A percentile compares a stretch with the other conserved stretches of the same genome.
phyloP scores from a whole-genome alignment of 2,888 invertebrate species.

The Metopia argyrocephala region DNA sequence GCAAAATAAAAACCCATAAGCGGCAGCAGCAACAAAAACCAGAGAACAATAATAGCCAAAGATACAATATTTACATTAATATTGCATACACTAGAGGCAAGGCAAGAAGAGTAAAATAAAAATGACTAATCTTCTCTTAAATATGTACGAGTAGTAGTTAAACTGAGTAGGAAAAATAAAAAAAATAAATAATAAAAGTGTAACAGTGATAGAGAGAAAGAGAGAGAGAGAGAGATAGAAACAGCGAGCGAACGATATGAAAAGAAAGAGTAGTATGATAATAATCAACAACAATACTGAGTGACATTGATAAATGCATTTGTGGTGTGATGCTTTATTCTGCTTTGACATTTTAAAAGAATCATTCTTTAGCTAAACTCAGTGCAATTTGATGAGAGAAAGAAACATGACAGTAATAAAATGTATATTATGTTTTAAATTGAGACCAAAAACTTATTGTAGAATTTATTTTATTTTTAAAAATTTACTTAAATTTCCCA shows the following conservation, averaged over 20 bases:
- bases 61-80: not conserved
- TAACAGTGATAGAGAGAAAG: not conserved
- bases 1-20: too few relatives aligned
- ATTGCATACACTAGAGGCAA: too few relatives aligned
- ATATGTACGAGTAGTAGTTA: too few relatives aligned
- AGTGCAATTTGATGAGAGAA: not conserved
- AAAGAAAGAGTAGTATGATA: too few relatives aligned
- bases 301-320: conserved; percentile 54
- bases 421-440: conserved; percentile 1
- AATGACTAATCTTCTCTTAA: too few relatives aligned
- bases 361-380: not conserved
- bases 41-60: not conserved
- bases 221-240: not conserved
- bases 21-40: not conserved
- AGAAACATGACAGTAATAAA: conserved; percentile 28
- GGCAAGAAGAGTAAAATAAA: too few relatives aligned
- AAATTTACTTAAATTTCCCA: conserved; percentile 7
- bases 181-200: too few relatives aligned
- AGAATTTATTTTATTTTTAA: not conserved
- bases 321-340: conserved; percentile 19
- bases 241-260: too few relatives aligned
- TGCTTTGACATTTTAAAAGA: not conserved
- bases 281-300: too few relatives aligned
- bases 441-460: not conserved
- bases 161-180: too few relatives aligned